phyloP scores from a whole-genome alignment of 2,797 vertebrate genomes.

The Epinephelus coioides region DNA sequence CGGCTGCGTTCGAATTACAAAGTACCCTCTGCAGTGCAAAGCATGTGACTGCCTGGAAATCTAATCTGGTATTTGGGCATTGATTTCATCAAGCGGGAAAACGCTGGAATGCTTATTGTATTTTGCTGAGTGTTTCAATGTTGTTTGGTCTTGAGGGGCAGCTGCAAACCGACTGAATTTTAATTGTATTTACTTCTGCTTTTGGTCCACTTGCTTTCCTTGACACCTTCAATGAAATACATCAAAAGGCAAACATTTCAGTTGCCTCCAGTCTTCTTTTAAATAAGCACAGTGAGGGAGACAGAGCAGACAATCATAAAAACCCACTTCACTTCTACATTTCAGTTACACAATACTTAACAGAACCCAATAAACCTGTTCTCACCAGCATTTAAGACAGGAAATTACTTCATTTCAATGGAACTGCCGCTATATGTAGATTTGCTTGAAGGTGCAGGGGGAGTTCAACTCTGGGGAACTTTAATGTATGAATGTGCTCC shows the following conservation, averaged over 20 bases:
- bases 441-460: too few relatives aligned
- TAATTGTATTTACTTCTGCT: constrained; percentile 23
- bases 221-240: constrained; percentile 25
- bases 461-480: too few relatives aligned
- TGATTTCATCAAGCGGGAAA: constrained; percentile 30
- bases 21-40: constrained; percentile 40
- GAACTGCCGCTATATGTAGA: too few relatives aligned
- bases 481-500: too few relatives aligned
- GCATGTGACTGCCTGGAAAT: constrained; percentile 36
- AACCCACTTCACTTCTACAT: not conserved
- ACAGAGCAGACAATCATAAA: not conserved
- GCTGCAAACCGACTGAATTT: constrained; percentile 23
- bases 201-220: constrained; percentile 16
- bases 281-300: constrained; percentile 13
- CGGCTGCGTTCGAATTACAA: constrained; percentile 34
- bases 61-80: constrained; percentile 45
- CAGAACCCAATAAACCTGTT: not conserved
- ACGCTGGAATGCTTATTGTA: not conserved
- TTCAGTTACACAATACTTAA: not conserved
- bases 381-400: not conserved
- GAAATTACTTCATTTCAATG: too few relatives aligned
- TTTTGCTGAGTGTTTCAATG: not conserved
- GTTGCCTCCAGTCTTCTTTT: constrained; percentile 14
- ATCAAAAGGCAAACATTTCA: constrained; percentile 7
- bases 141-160: constrained; percentile 18